Conservation (phyloP, 2,888 invertebrate species). For the Chesias legatella region DNA sequence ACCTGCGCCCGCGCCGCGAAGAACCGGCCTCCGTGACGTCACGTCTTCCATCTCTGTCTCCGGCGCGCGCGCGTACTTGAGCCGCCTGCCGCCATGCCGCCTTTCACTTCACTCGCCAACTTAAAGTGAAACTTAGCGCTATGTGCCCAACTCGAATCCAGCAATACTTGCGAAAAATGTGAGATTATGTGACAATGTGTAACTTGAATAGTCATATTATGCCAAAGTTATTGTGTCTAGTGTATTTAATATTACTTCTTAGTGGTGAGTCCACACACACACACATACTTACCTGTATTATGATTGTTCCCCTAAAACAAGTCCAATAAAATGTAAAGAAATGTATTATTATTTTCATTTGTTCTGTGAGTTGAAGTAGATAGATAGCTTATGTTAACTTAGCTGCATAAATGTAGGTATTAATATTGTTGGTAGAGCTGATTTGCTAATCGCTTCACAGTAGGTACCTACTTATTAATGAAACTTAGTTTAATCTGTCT, state of each 20-base stretch:
- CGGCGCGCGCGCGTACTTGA: constrained; percentile 40
- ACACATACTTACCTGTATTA: no score
- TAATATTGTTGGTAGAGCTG: no score
- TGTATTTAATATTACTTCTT: constrained; percentile 45
- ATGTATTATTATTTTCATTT: no score
- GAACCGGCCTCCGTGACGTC: constrained; percentile 38
- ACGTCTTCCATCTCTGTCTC: constrained; percentile 42
- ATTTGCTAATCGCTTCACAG: no score
- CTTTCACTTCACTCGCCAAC: constrained; percentile 60
- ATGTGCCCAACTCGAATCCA: constrained; percentile 19
- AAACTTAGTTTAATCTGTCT: no score
- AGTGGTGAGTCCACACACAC: constrained; percentile 40
- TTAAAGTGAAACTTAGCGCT: constrained; percentile 31
- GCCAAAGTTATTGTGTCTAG: constrained; percentile 62
- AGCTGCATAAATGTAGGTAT: no score
- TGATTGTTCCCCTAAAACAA: no score
- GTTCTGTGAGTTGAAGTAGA: no score
- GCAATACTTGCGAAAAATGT: constrained; percentile 40
- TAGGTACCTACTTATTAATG: no score
- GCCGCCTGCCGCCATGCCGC: constrained; percentile 47
- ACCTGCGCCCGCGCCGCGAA: neutral
- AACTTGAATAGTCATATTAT: constrained; percentile 48
- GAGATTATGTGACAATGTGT: constrained; percentile 28
- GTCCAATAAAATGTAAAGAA: no score
- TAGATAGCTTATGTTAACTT: no score